Evolutionary conservation across 2,888 invertebrate genomes (phyloP).

Genomic region (Athalia cordata): DNA sequence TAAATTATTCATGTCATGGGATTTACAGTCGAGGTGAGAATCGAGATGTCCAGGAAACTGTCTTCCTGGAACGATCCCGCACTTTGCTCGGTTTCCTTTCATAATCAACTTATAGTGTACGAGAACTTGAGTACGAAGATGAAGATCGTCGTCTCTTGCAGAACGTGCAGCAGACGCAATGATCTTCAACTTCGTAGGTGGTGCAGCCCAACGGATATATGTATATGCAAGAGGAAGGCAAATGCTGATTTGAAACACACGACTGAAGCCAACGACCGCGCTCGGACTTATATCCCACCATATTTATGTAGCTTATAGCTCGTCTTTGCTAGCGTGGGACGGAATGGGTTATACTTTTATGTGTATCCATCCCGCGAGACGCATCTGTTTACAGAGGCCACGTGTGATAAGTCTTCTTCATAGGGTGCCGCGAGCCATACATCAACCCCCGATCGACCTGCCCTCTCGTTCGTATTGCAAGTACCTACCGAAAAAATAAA

Average conservation of each 20-base stretch:
- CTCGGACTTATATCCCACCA: slow-evolving; percentile 23
- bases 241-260: slow-evolving; percentile 35
- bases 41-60: too few species aligned
- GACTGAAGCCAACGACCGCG: slow-evolving; percentile 32
- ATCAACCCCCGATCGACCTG: neutral
- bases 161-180: slow-evolving; percentile 12
- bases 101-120: too few species aligned
- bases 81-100: too few species aligned
- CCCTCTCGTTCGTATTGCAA: too few species aligned
- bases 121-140: too few species aligned
- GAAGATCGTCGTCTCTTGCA: neutral
- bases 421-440: neutral
- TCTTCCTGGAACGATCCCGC: too few species aligned
- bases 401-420: slow-evolving; percentile 33
- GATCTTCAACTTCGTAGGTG: slow-evolving; percentile 22
- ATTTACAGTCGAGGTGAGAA: neutral
- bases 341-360: slow-evolving; percentile 17
- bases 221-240: neutral
- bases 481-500: too few species aligned
- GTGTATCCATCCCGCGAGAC: neutral
- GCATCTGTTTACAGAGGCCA: slow-evolving; percentile 40
- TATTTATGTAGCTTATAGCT: slow-evolving; percentile 29
- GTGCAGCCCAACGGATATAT: slow-evolving; percentile 1
- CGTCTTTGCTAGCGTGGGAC: slow-evolving; percentile 8
- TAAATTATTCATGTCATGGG: slow-evolving; percentile 7